A percentile compares a stretch with the other conserved stretches of the same genome.
Evolutionary conservation across 1,140 invertebrate species (phyloP).

Genomic region (Halotydeus destructor): DNA sequence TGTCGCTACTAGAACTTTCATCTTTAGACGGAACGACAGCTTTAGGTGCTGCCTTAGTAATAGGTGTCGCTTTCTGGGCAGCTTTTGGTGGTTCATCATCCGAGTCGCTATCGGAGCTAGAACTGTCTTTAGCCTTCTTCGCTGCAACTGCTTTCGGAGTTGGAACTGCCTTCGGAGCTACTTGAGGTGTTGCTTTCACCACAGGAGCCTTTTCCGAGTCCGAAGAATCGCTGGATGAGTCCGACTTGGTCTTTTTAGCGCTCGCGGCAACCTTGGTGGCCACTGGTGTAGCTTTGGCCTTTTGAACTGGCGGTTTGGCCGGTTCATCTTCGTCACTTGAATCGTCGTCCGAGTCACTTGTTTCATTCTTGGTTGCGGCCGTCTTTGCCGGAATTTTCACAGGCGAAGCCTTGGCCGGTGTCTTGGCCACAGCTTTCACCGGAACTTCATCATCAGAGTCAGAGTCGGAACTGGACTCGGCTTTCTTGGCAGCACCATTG

Average conservation of each 20-base stretch:
- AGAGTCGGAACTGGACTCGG: neutral
- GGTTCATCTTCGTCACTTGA: neutral
- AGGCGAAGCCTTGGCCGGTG: neutral
- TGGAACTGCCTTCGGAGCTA: too few species aligned
- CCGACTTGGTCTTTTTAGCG: neutral
- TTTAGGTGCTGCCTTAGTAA: constrained; percentile 3
- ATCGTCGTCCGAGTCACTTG: neutral
- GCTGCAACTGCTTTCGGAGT: too few species aligned
- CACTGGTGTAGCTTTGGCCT: neutral
- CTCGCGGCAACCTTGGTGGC: neutral
- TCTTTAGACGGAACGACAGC: neutral
- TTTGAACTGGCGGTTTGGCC: neutral
- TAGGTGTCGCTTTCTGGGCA: neutral
- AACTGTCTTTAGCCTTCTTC: too few species aligned
- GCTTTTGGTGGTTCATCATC: constrained; percentile 3
- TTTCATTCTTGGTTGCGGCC: too few species aligned
- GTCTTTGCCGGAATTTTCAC: too few species aligned
- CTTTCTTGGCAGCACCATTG: constrained; percentile 4
- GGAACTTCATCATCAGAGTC: neutral
- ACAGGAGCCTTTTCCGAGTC: neutral
- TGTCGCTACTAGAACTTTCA: neutral
- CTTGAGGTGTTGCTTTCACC: too few species aligned
- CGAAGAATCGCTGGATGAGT: neutral
- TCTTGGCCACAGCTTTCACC: neutral
- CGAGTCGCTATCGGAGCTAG: constrained; percentile 4